phyloP scores from a whole-genome alignment of 2,797 vertebrate species.

The Astyanax mexicanus region DNA sequence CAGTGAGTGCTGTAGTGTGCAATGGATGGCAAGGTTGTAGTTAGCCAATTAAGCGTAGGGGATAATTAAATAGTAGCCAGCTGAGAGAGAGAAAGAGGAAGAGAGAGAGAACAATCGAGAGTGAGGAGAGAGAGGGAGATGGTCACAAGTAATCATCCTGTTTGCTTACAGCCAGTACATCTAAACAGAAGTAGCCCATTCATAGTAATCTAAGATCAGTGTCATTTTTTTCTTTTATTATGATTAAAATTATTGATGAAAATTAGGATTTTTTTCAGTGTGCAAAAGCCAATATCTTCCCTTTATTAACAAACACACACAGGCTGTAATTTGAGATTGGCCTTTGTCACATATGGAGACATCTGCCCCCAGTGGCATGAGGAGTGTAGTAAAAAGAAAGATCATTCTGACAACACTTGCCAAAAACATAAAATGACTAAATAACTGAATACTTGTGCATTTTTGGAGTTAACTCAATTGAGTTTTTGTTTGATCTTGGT shows the following conservation, averaged over 20 bases:
- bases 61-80: constrained; percentile 50
- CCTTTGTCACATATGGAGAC: not conserved
- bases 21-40: constrained; percentile 27
- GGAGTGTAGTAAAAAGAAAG: not conserved
- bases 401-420: not conserved
- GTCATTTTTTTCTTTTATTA: constrained; percentile 1
- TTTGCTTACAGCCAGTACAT: not conserved
- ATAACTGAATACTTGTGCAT: too few species aligned
- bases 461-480: too few species aligned
- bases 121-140: constrained; percentile 22
- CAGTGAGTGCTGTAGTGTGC: constrained; percentile 7
- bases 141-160: not conserved
- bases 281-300: not conserved
- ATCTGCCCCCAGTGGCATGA: constrained; percentile 54
- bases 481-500: too few species aligned
- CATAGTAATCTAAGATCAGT: not conserved
- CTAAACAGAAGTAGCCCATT: not conserved
- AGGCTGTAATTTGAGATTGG: not conserved
- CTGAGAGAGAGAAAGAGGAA: constrained; percentile 24
- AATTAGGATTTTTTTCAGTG: not conserved
- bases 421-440: too few species aligned
- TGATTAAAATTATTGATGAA: not conserved
- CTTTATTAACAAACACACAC: not conserved
- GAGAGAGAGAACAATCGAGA: constrained; percentile 7
- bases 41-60: constrained; percentile 48